A percentile compares a stretch with the other conserved stretches of the same genome.
phyloP scores from a whole-genome alignment of 1,140 invertebrate species.

The Drosophila athabasca region DNA sequence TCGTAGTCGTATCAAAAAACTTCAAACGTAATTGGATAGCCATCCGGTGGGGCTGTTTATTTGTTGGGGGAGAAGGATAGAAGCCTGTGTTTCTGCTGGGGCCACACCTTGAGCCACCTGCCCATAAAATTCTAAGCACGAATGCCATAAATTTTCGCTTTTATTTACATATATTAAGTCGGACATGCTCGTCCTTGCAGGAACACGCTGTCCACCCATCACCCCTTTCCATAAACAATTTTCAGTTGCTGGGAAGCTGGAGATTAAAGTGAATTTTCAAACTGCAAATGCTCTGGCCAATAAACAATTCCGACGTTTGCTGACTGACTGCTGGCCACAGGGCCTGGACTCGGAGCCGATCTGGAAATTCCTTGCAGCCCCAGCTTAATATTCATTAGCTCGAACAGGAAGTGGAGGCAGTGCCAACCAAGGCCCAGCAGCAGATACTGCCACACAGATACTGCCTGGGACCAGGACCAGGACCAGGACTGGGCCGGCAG shows the following conservation, averaged over 20 bases:
- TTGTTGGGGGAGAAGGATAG: constrained; percentile 30
- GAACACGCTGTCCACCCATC: neutral
- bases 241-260: constrained; percentile 5
- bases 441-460: neutral
- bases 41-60: constrained; percentile 29
- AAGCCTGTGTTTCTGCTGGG: constrained; percentile 13
- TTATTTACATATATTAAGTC: constrained; percentile 75
- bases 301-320: constrained; percentile 61
- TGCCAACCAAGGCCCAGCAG: neutral
- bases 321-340: constrained; percentile 43
- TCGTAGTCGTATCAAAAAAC: constrained; percentile 47
- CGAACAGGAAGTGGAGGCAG: constrained; percentile 28
- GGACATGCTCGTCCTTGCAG: constrained; percentile 3
- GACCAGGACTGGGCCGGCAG: neutral
- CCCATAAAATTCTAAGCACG: constrained; percentile 73
- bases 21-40: constrained; percentile 78
- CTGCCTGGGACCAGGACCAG: neutral
- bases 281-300: constrained; percentile 47
- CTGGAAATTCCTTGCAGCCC: constrained; percentile 56
- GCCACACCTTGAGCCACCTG: constrained; percentile 62
- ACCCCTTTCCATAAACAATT: constrained; percentile 17
- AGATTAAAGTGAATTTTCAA: constrained; percentile 56
- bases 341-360: constrained; percentile 10
- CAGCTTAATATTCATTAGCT: constrained; percentile 76
- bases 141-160: constrained; percentile 76